phyloP scores from a whole-genome alignment of 92 coral and sea anemone genomes.

The Porites lobata region DNA sequence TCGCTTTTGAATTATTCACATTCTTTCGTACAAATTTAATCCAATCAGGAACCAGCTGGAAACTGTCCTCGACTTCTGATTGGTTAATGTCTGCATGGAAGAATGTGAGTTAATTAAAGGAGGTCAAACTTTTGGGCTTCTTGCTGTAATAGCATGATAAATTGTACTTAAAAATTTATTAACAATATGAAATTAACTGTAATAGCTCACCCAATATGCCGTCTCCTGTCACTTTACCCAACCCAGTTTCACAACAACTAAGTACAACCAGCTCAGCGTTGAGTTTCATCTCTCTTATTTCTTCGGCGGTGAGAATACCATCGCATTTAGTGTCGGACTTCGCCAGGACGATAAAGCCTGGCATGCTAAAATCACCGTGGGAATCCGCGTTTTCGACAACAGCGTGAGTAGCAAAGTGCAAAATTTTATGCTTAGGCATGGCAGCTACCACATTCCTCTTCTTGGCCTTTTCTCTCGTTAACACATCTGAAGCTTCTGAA shows the following conservation, averaged over 20 bases:
- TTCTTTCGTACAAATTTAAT: no score
- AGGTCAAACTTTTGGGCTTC: no score
- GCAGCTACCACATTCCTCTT: slow-evolving; percentile 55
- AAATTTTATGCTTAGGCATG: slow-evolving; percentile 55
- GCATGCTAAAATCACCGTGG: slow-evolving; percentile 72
- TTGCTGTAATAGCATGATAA: no score
- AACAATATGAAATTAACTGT: neutral
- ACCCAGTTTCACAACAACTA: slow-evolving; percentile 75
- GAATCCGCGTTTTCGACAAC: slow-evolving; percentile 51
- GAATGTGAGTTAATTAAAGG: no score
- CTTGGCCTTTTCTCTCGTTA: slow-evolving; percentile 51
- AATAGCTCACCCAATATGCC: slow-evolving; percentile 68
- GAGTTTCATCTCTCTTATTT: slow-evolving; percentile 57
- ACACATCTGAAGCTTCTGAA: slow-evolving; percentile 46
- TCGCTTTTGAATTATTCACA: no score
- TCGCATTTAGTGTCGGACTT: slow-evolving; percentile 51
- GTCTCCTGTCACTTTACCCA: slow-evolving; percentile 78
- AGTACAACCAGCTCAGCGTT: slow-evolving; percentile 77
- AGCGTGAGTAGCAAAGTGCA: slow-evolving; percentile 78
- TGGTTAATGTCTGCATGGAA: no score
- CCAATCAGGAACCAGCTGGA: no score
- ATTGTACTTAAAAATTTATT: no score
- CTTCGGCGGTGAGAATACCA: slow-evolving; percentile 76
- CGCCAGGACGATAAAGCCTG: slow-evolving; percentile 68
- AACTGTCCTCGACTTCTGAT: no score